Conservation (phyloP, 30 jellyfish, hydroid and myxozoan species). For the Hydra vulgaris region DNA sequence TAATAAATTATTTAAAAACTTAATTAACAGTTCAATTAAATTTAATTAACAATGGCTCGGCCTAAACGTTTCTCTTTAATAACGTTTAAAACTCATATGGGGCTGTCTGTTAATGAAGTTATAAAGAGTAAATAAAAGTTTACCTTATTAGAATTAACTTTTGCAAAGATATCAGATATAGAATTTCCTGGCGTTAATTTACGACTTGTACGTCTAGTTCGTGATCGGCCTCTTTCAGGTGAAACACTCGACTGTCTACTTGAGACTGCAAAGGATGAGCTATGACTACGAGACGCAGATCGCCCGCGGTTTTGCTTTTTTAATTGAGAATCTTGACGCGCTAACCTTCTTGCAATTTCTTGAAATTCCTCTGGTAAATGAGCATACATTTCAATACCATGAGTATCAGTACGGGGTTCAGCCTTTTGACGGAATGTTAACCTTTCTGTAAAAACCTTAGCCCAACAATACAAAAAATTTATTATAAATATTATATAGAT, state of each 20-base stretch:
- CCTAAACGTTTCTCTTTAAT: too few relatives aligned
- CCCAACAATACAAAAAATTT: neutral
- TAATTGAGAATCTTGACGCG: constrained; percentile 82
- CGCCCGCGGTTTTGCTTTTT: constrained; percentile 59
- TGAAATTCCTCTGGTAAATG: constrained; percentile 95
- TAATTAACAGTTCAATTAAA: too few relatives aligned
- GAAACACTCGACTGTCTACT: constrained; percentile 89
- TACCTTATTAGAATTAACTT: constrained; percentile 26
- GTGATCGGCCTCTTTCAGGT: constrained; percentile 69
- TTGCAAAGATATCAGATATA: constrained; percentile 27
- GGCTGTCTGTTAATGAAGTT: neutral
- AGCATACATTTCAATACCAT: constrained; percentile 91
- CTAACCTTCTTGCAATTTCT: constrained; percentile 93
- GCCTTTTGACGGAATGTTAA: constrained; percentile 74
- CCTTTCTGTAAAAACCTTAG: constrained; percentile 74
- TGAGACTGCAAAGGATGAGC: constrained; percentile 66
- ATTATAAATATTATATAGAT: too few relatives aligned
- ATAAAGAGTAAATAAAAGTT: too few relatives aligned
- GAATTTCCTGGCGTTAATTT: constrained; percentile 24
- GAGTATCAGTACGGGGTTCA: constrained; percentile 82
- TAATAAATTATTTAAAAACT: neutral
- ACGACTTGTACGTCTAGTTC: constrained; percentile 2
- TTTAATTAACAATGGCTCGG: too few relatives aligned
- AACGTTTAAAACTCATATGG: neutral
- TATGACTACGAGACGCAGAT: constrained; percentile 31